A percentile compares a stretch with the other conserved stretches of the same genome.
phyloP scores from a whole-genome alignment of 2,113 vertebrate species.

The Zosterops lateralis region DNA sequence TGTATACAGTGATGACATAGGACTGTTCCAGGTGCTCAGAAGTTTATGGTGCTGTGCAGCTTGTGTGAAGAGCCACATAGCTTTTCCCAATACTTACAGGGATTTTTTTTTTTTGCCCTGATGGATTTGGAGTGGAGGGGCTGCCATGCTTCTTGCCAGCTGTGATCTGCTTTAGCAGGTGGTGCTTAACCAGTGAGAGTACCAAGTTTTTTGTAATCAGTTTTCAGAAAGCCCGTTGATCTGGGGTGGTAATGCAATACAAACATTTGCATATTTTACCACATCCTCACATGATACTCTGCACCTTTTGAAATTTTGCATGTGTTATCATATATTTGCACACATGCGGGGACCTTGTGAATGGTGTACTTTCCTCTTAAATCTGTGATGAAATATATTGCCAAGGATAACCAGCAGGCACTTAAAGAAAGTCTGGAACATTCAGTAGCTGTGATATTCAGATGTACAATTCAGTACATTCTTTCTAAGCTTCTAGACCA shows the following conservation, averaged over 20 bases:
- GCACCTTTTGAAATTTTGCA: background rate
- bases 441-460: background rate
- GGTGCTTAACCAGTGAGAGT: background rate
- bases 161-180: background rate
- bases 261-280: slow-evolving; percentile 6
- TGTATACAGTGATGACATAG: fast-evolving
- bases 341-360: background rate
- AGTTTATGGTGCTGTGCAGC: background rate
- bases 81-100: background rate
- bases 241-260: background rate
- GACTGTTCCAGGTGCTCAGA: background rate
- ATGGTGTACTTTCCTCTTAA: background rate
- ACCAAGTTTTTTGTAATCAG: background rate
- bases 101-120: background rate
- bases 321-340: background rate
- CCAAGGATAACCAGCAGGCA: background rate
- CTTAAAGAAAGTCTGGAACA: background rate
- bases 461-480: background rate
- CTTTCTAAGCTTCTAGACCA: background rate
- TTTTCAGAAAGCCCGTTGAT: background rate
- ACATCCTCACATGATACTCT: background rate
- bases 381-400: background rate
- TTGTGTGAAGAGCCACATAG: background rate
- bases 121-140: background rate
- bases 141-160: background rate